These are phyloP conservation scores for Synergus laeviventris DNA, from an alignment of 2,888 invertebrate species.

Conservation along the genomic window DNA sequence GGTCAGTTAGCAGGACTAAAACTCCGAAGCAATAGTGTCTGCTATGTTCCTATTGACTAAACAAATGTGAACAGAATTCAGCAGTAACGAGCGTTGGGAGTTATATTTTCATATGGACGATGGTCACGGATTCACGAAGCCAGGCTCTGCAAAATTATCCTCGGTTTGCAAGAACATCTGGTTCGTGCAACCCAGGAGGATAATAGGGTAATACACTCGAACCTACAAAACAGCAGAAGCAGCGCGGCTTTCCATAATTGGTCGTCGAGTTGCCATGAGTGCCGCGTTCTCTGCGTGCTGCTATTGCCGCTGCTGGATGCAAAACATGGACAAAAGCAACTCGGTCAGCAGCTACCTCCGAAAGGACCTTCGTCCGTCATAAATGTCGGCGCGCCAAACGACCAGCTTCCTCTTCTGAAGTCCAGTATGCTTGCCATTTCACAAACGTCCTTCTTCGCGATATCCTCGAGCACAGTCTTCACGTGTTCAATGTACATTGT, in stretches of 20 bases:
- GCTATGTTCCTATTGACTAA: constrained; percentile 38
- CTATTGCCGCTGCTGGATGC: constrained; percentile 7
- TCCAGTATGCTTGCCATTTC: background rate
- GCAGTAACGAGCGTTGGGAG: constrained; percentile 56
- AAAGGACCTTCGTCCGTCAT: constrained; percentile 8
- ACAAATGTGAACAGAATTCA: constrained; percentile 58
- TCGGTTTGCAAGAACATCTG: constrained; percentile 60
- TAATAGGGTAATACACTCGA: constrained; percentile 64
- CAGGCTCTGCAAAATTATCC: constrained; percentile 48
- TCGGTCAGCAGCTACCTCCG: background rate
- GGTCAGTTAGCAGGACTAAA: background rate
- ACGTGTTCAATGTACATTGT: background rate
- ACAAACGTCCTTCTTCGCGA: constrained; percentile 3
- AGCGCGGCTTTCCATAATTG: constrained; percentile 54
- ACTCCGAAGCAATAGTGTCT: background rate
- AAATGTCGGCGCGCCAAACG: constrained; percentile 10
- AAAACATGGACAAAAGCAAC: constrained; percentile 8
- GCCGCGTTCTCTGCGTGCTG: background rate
- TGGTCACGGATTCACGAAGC: constrained; percentile 39
- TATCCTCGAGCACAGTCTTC: background rate
- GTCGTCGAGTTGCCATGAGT: constrained; percentile 44
- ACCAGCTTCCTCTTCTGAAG: background rate
- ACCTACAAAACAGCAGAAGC: constrained; percentile 43
- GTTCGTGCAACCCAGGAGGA: constrained; percentile 58
- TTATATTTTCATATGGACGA: constrained; percentile 50